phyloP scores from a whole-genome alignment of 2,888 invertebrate species.

The Diplolepis rosae region DNA sequence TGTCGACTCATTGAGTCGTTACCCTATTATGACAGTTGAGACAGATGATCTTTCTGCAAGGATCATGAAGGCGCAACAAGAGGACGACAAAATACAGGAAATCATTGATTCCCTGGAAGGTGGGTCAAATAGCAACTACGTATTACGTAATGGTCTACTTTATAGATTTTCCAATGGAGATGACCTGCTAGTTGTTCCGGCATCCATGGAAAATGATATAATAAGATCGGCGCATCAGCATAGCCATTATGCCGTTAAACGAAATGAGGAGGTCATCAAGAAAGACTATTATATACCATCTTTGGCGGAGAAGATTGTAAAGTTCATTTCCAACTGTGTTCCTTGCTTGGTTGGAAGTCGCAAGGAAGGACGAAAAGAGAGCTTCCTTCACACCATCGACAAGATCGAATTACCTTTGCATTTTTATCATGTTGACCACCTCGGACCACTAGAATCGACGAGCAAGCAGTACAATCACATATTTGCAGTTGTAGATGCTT shows the following conservation, averaged over 20 bases:
- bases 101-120: too few species aligned
- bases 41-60: too few species aligned
- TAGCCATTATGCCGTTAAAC: slow-evolving; percentile 28
- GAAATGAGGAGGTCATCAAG: neutral
- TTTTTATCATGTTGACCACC: slow-evolving; percentile 29
- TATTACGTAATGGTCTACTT: neutral
- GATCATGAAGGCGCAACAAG: too few species aligned
- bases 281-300: slow-evolving; percentile 29
- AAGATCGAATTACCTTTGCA: neutral
- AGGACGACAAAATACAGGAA: too few species aligned
- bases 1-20: too few species aligned
- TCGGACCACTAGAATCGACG: slow-evolving; percentile 16
- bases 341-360: neutral
- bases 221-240: slow-evolving; percentile 27
- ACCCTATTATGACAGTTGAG: too few species aligned
- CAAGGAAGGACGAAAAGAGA: slow-evolving; percentile 16
- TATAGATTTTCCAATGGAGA: slow-evolving; percentile 1
- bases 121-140: too few species aligned
- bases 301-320: slow-evolving; percentile 7
- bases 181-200: slow-evolving; percentile 26
- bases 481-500: neutral
- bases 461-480: slow-evolving; percentile 11
- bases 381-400: neutral
- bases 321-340: slow-evolving; percentile 23
- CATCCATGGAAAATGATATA: slow-evolving; percentile 21